These are phyloP conservation scores for Isurus oxyrinchus DNA, from an alignment of 2,113 vertebrate species.

Conservation along the genomic window DNA sequence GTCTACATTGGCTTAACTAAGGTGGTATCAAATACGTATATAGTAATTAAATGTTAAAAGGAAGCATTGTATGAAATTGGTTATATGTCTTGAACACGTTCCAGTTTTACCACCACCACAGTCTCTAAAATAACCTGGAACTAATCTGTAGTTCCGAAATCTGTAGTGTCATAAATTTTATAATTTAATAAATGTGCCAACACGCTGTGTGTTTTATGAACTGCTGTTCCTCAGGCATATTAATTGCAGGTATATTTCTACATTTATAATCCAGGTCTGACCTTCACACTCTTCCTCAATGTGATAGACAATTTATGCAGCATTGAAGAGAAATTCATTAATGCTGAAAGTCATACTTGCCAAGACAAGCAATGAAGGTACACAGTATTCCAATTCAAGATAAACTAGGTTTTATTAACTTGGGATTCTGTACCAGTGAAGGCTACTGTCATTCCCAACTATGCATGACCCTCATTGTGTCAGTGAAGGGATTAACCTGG, in stretches of 20 bases:
- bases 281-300: neutral
- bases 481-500: neutral
- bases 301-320: neutral
- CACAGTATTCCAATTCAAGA: neutral
- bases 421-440: neutral
- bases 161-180: neutral
- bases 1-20: neutral
- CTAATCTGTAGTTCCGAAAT: neutral
- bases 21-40: neutral
- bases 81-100: neutral
- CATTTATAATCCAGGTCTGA: constrained; percentile 10
- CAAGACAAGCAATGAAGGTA: neutral
- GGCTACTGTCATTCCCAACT: neutral
- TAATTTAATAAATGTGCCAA: neutral
- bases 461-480: neutral
- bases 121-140: neutral
- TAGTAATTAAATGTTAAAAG: neutral
- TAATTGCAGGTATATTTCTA: neutral
- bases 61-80: neutral
- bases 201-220: neutral
- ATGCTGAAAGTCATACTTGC: neutral
- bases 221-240: neutral
- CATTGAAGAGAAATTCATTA: neutral
- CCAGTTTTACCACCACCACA: neutral
- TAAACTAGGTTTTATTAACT: neutral